Percentiles rank a stretch among this genome's conserved stretches.
Evolutionary conservation across 2,113 vertebrate genomes (phyloP).

Genomic region (Cyanistes caeruleus): DNA sequence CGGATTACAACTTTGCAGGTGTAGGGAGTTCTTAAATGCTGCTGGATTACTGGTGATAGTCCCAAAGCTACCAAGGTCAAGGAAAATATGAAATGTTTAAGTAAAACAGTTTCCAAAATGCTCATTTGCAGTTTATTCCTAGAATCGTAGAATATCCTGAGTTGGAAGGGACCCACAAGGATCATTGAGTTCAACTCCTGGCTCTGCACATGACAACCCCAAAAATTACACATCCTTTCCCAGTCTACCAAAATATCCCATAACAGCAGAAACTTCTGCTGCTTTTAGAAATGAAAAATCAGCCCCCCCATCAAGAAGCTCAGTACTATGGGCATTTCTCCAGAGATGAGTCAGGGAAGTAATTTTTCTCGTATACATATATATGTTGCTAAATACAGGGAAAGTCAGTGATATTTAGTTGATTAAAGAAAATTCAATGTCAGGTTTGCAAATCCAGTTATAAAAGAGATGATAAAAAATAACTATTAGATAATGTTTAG

Average conservation of each 20-base stretch:
- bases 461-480: background rate
- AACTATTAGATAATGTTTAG: background rate
- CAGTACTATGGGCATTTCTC: background rate
- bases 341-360: background rate
- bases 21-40: conserved; percentile 9
- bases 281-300: background rate
- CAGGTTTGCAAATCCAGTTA: background rate
- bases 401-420: background rate
- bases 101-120: background rate
- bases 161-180: background rate
- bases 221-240: background rate
- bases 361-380: background rate
- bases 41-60: conserved; percentile 15
- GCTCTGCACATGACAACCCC: background rate
- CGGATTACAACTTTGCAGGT: background rate
- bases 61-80: background rate
- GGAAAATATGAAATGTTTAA: background rate
- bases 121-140: background rate
- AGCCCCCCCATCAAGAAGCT: background rate
- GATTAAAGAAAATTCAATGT: background rate
- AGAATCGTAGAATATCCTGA: background rate
- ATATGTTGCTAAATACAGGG: background rate
- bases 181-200: background rate
- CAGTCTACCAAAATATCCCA: background rate
- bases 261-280: background rate